Conservation (phyloP, 92 coral and sea anemone species). For the Umimayanthus kanabou region DNA sequence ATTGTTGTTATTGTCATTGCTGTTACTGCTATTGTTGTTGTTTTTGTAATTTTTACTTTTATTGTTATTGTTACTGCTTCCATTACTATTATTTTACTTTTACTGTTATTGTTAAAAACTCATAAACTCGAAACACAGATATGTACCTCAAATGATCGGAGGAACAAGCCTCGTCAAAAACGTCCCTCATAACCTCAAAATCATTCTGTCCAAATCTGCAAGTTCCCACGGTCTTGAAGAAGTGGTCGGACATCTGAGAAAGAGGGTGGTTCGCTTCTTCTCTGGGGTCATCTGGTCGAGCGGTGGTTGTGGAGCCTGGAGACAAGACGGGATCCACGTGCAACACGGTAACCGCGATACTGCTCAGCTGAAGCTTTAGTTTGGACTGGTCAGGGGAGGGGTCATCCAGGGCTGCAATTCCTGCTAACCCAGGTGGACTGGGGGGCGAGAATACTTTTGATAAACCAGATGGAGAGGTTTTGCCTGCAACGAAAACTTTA, state of each 20-base stretch:
- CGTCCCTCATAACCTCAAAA: slow-evolving; percentile 80
- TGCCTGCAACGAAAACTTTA: slow-evolving; percentile 44
- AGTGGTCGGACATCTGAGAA: slow-evolving; percentile 84
- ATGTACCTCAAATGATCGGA: slow-evolving; percentile 86
- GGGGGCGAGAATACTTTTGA: slow-evolving; percentile 60
- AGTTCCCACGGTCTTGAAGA: slow-evolving; percentile 81
- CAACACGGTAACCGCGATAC: slow-evolving; percentile 81
- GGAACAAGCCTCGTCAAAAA: slow-evolving; percentile 78
- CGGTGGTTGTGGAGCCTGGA: slow-evolving; percentile 51
- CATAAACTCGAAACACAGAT: neutral
- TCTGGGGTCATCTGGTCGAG: slow-evolving; percentile 39
- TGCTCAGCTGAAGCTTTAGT: slow-evolving; percentile 70
- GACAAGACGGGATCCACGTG: slow-evolving; percentile 88
- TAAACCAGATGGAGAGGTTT: slow-evolving; percentile 34
- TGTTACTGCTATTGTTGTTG: too few relatives aligned
- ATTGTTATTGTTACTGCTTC: neutral
- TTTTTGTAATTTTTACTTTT: neutral
- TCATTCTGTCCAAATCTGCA: slow-evolving; percentile 95
- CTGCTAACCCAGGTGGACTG: slow-evolving; percentile 90
- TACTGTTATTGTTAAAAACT: neutral
- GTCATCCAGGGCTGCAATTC: slow-evolving; percentile 88
- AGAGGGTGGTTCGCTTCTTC: slow-evolving; percentile 70
- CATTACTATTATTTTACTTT: neutral
- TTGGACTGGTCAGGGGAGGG: slow-evolving; percentile 80
- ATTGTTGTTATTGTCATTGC: too few relatives aligned